Evolutionary conservation across 2,113 vertebrate genomes (phyloP).

Genomic region (Hippocampus zosterae): DNA sequence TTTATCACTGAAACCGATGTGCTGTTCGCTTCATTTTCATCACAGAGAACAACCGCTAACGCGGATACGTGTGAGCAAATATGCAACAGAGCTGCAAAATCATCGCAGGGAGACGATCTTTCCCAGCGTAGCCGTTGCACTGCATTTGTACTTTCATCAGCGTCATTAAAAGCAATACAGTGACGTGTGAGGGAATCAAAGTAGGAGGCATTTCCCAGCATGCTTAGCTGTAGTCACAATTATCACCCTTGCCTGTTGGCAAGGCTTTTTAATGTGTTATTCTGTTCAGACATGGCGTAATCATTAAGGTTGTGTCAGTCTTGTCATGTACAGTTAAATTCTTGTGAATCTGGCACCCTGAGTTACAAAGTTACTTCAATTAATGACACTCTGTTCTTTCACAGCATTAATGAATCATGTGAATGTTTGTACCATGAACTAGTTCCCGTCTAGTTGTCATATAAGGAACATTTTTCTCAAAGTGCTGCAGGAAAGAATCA

Average conservation of each 20-base stretch:
- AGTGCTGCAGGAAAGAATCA: too few species aligned
- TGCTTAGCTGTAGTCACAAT: not conserved
- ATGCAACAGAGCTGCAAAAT: too few species aligned
- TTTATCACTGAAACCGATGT: too few species aligned
- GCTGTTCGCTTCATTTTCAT: too few species aligned
- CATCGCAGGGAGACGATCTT: too few species aligned
- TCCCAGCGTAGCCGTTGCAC: too few species aligned
- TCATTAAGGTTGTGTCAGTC: not conserved
- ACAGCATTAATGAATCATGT: not conserved
- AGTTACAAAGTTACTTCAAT: not conserved
- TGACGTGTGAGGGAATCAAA: not conserved
- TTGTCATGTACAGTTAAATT: not conserved
- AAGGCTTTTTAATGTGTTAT: slow-evolving; percentile 39
- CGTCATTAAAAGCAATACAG: too few species aligned
- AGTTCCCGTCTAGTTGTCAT: too few species aligned
- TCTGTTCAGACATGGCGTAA: slow-evolving; percentile 6
- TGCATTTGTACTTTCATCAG: too few species aligned
- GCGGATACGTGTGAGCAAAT: too few species aligned
- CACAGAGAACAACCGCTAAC: too few species aligned
- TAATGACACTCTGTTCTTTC: not conserved
- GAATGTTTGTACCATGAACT: not conserved
- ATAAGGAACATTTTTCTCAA: too few species aligned
- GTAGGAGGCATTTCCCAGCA: not conserved
- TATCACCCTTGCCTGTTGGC: slow-evolving; percentile 26
- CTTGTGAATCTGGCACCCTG: not conserved